These are phyloP conservation scores for Oryzias celebensis DNA, from an alignment of 2,113 vertebrate genomes.

Conservation along the genomic window DNA sequence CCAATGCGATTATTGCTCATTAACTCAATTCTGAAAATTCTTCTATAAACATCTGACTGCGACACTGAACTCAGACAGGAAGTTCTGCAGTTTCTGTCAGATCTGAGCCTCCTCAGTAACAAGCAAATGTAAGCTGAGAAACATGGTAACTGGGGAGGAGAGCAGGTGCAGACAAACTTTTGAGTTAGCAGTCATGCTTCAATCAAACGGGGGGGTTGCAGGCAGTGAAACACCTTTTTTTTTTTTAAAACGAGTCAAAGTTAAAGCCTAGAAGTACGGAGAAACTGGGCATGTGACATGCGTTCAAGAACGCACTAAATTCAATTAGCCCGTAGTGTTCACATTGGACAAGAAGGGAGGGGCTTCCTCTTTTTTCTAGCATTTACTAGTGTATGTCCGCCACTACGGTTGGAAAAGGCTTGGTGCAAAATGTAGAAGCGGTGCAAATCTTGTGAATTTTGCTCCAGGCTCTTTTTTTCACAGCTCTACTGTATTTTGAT, in stretches of 20 bases:
- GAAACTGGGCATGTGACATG: too few species aligned
- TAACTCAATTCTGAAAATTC: slow-evolving; percentile 5
- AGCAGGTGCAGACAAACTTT: slow-evolving; percentile 27
- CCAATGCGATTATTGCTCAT: background rate
- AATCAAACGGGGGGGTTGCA: slow-evolving; percentile 57
- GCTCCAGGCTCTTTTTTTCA: too few species aligned
- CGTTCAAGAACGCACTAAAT: too few species aligned
- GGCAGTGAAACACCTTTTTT: slow-evolving; percentile 4
- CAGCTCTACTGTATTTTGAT: too few species aligned
- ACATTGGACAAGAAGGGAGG: too few species aligned
- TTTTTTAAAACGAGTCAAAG: slow-evolving; percentile 16
- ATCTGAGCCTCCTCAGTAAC: slow-evolving; percentile 2
- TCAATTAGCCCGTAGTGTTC: too few species aligned
- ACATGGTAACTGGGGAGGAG: slow-evolving; percentile 24
- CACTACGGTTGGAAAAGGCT: too few species aligned
- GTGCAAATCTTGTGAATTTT: too few species aligned
- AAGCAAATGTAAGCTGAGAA: slow-evolving; percentile 20
- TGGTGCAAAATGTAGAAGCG: too few species aligned
- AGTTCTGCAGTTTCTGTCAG: slow-evolving; percentile 16
- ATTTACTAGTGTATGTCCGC: too few species aligned
- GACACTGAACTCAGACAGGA: slow-evolving; percentile 14
- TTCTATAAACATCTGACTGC: slow-evolving; percentile 13
- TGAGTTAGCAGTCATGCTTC: slow-evolving; percentile 45
- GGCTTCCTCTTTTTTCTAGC: too few species aligned
- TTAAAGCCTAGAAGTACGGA: background rate